Evolutionary conservation across 2,797 vertebrate species (phyloP), one percentile per base, ranked within the genome.

Genomic region (Enteromius thamalakanensis): DNA sequence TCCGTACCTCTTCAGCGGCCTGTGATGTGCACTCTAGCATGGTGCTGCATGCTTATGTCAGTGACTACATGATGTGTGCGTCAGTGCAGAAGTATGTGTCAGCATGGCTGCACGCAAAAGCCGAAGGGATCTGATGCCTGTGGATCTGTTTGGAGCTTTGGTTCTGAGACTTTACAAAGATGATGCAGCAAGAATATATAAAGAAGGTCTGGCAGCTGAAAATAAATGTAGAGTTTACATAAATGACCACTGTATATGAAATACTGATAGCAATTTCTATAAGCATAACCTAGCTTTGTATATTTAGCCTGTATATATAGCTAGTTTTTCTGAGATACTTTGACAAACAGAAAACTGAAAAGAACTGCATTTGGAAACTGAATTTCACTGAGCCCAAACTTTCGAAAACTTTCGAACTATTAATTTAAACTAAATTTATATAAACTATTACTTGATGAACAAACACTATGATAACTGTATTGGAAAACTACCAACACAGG

Each of bases 41-140:
- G 67, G 51, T 7, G 69, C 40, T 80, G 79, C 68, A 76, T 82
- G 70, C 60, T 75, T 21, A 64, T 82, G 70, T 82, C 62, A 75
- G 42, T 67, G 60, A 82, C 67, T 75, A 15, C 32, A 23, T 37
- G 69, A 76, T 32, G 42, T 64, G 69, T 74, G 40, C 64, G 58
- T 37, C 12, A 11, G 53, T 62, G 79, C 79, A 72, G 60, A 75
- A 47, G 70, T 53, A 60, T 65, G 71, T 82, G 60, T 55, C 62
- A 65, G 71, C 71, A 67, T 14, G 47, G 45, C 55, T 62, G 12
- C 29, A 34, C 19, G 29, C n/a, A 47, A 70, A 80, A 80, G 51
- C 79, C 67, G 55, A 26, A 40, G 45, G 47, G 70, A 82, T 82
- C 21, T 51, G 53, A 72, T 37, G 69, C 64, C 70, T 65, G 60